Conservation (phyloP, 2,888 invertebrate genomes). For the Diplolepis rosae region DNA sequence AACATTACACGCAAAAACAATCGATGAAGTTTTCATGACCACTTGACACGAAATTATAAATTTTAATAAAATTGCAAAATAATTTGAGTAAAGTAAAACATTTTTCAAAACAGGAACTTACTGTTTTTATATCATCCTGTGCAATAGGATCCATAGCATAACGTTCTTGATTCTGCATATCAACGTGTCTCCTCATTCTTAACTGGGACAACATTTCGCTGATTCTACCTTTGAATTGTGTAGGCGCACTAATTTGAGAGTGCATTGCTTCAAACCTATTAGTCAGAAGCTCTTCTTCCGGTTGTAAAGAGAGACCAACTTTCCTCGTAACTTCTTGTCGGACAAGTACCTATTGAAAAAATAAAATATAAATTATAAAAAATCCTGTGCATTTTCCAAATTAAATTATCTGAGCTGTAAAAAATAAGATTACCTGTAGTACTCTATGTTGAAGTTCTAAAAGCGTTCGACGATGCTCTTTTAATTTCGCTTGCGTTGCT, state of each 20-base stretch:
- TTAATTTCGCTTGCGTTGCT: slow-evolving; percentile 85
- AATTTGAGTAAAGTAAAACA: slow-evolving; percentile 28
- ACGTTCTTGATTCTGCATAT: slow-evolving; percentile 79
- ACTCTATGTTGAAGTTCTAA: slow-evolving; percentile 89
- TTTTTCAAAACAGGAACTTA: no score
- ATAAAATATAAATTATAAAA: background rate
- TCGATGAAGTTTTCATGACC: no score
- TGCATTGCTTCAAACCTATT: slow-evolving; percentile 91
- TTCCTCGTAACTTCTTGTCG: slow-evolving; percentile 93
- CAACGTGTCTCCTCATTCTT: slow-evolving; percentile 80
- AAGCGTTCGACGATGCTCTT: slow-evolving; percentile 87
- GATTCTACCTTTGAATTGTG: slow-evolving; percentile 94
- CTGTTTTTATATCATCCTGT: slow-evolving; percentile 78
- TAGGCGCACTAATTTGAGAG: slow-evolving; percentile 91
- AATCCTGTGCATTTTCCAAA: background rate
- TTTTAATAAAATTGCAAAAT: slow-evolving; percentile 9
- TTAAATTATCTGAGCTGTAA: background rate
- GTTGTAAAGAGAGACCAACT: slow-evolving; percentile 88
- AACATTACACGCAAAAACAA: no score
- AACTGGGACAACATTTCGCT: slow-evolving; percentile 93
- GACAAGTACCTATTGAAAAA: slow-evolving; percentile 83
- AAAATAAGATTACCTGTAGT: slow-evolving; percentile 78
- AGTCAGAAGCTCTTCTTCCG: slow-evolving; percentile 92
- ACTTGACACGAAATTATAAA: background rate
- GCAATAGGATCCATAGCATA: slow-evolving; percentile 85